A percentile compares a stretch with the other conserved stretches of the same genome.
phyloP scores from a whole-genome alignment of 2,888 invertebrate species.

The Melipona bicolor region DNA sequence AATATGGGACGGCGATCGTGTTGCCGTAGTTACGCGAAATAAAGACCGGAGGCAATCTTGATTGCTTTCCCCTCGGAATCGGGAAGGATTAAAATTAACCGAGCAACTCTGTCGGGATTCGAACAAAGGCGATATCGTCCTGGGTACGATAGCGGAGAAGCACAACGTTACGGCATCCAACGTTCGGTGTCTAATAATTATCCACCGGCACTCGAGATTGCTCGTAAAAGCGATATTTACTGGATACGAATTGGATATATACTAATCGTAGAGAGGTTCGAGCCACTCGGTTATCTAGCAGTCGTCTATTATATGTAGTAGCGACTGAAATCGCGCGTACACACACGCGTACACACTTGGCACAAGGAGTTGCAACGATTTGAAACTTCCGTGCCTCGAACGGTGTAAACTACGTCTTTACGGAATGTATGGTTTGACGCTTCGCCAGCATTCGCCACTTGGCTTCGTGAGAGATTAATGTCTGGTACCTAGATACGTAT shows the following conservation, averaged over 20 bases:
- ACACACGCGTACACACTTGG: background rate
- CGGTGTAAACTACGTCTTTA: background rate
- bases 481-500: no score
- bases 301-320: no score
- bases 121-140: conserved; percentile 8
- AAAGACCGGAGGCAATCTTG: conserved; percentile 32
- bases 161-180: background rate
- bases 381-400: background rate
- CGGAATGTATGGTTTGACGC: background rate
- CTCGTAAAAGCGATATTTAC: background rate
- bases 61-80: conserved; percentile 19
- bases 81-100: conserved; percentile 43
- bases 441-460: background rate
- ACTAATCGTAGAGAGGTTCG: no score
- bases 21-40: conserved; percentile 17
- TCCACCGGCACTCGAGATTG: background rate
- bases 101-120: conserved; percentile 22
- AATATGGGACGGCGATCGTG: conserved; percentile 43
- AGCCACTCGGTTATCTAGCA: no score
- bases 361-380: background rate
- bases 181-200: background rate
- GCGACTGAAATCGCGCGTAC: background rate
- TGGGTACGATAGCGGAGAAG: background rate
- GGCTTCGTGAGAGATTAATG: background rate
- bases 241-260: no score